phyloP scores from a whole-genome alignment of 2,797 vertebrate species.

The Gambelia wislizenii region DNA sequence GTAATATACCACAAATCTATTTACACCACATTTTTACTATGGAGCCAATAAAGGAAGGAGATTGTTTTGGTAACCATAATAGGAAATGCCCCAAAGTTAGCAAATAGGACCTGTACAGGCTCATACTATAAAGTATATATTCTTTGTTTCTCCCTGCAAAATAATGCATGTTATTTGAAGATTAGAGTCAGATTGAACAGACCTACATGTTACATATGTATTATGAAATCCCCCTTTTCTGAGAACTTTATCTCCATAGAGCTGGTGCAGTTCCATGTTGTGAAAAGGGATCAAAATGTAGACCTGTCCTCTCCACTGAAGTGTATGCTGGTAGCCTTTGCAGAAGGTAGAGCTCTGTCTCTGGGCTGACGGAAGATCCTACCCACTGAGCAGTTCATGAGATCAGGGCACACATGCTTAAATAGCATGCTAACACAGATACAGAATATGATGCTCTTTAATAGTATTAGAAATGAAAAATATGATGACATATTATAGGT shows the following conservation, averaged over 20 bases:
- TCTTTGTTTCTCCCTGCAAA: neutral
- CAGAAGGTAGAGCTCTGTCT: neutral
- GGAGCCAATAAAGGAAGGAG: neutral
- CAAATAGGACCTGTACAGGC: neutral
- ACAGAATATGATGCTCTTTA: neutral
- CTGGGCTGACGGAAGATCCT: neutral
- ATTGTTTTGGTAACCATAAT: neutral
- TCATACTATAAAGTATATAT: conserved; percentile 31
- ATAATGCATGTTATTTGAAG: conserved; percentile 12
- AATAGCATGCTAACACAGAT: neutral
- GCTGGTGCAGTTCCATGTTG: conserved; percentile 59
- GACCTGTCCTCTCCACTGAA: neutral
- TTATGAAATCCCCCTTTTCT: neutral
- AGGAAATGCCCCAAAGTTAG: conserved; percentile 23
- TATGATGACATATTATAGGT: neutral
- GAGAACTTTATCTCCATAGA: conserved; percentile 63
- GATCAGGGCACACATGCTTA: neutral
- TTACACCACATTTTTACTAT: neutral
- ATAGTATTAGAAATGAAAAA: neutral
- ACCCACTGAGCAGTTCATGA: too few species aligned
- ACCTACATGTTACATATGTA: neutral
- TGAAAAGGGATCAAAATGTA: conserved; percentile 51
- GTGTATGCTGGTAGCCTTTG: neutral
- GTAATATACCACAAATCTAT: neutral
- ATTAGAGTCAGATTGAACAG: neutral